Conservation (phyloP, 2,797 vertebrate genomes). For the Hozukius guyotensis region DNA sequence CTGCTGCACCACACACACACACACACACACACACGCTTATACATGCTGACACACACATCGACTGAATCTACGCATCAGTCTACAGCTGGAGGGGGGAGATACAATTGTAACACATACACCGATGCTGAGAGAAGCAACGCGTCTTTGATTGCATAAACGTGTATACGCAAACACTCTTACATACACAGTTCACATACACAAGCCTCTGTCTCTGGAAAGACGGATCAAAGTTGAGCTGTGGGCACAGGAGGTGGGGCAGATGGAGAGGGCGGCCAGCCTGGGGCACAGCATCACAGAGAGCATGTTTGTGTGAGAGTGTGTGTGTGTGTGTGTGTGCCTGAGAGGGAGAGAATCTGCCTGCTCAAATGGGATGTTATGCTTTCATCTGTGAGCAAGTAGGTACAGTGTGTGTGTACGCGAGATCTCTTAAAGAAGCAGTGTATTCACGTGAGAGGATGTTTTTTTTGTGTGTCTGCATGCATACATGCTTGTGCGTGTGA, state of each 20-base stretch:
- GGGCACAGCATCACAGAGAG: slow-evolving; percentile 75
- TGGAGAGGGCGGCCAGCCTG: slow-evolving; percentile 79
- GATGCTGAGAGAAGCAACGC: slow-evolving; percentile 58
- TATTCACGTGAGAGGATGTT: slow-evolving; percentile 37
- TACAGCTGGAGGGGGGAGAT: slow-evolving; percentile 77
- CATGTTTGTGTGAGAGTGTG: slow-evolving; percentile 53
- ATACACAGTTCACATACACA: slow-evolving; percentile 57
- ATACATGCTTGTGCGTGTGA: slow-evolving; percentile 10
- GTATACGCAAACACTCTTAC: slow-evolving; percentile 65
- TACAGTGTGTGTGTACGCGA: slow-evolving; percentile 27
- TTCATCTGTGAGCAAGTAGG: slow-evolving; percentile 64
- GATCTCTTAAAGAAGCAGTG: slow-evolving; percentile 43
- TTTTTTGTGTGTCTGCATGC: slow-evolving; percentile 1
- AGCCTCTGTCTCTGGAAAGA: slow-evolving; percentile 63
- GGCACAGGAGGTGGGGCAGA: slow-evolving; percentile 80
- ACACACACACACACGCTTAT: slow-evolving; percentile 5
- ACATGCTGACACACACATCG: slow-evolving; percentile 27
- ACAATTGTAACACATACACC: slow-evolving; percentile 59
- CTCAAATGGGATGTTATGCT: slow-evolving; percentile 64
- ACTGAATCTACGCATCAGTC: slow-evolving; percentile 57
- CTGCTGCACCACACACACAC: slow-evolving; percentile 36
- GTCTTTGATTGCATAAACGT: slow-evolving; percentile 78
- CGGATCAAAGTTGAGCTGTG: slow-evolving; percentile 82
- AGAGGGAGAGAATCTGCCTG: slow-evolving; percentile 54
- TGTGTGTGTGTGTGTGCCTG: slow-evolving; percentile 45